Percentiles rank a stretch among this genome's conserved stretches.
Conservation (phyloP, 2,888 invertebrate species). For the Hedychridium roseum region DNA sequence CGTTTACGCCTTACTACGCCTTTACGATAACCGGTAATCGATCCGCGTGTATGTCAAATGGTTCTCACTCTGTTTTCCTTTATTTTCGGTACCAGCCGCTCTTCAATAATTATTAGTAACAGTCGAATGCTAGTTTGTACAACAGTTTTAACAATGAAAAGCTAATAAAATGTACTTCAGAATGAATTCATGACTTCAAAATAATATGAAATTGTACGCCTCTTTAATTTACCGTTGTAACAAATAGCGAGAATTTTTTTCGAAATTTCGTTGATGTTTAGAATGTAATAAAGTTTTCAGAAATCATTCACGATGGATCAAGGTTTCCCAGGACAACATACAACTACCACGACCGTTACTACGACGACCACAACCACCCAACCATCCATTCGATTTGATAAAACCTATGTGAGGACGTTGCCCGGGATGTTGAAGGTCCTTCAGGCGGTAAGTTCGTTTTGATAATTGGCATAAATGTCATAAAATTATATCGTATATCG, state of each 20-base stretch:
- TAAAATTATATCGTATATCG: too few relatives aligned
- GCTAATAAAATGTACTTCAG: too few relatives aligned
- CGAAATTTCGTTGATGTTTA: not conserved
- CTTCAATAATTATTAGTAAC: too few relatives aligned
- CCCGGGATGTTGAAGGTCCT: slow-evolving; percentile 81
- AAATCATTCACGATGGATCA: slow-evolving; percentile 64
- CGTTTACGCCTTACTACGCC: slow-evolving; percentile 31
- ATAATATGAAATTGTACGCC: not conserved
- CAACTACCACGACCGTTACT: slow-evolving; percentile 70
- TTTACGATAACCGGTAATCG: slow-evolving; percentile 27
- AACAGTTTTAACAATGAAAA: too few relatives aligned
- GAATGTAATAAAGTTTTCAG: slow-evolving; percentile 13
- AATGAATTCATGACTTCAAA: too few relatives aligned
- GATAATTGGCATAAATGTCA: too few relatives aligned
- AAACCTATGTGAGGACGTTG: slow-evolving; percentile 73
- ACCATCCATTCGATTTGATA: slow-evolving; percentile 79
- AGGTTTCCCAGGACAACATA: slow-evolving; percentile 79
- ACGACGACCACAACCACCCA: slow-evolving; percentile 72
- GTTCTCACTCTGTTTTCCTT: slow-evolving; percentile 9
- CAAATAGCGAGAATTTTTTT: not conserved
- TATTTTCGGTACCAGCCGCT: not conserved
- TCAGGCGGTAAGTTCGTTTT: slow-evolving; percentile 73
- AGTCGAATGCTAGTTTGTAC: too few relatives aligned
- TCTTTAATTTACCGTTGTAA: not conserved
- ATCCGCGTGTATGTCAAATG: slow-evolving; percentile 15